Conservation (phyloP, 1,140 invertebrate species). For the Drosophila virilis region DNA sequence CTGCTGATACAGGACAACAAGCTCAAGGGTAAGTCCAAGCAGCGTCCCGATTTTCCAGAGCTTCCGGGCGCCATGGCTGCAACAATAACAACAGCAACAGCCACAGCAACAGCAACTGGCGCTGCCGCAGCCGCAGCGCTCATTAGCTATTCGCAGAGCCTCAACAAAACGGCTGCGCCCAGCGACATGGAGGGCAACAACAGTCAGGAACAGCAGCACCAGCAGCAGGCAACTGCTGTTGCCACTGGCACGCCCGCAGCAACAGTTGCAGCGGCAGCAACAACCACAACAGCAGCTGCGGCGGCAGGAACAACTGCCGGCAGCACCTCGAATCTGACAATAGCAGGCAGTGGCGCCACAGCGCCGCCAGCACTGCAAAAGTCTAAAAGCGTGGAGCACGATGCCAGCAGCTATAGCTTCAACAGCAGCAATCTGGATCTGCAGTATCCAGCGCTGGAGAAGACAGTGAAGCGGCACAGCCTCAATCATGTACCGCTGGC, state of each 20-base stretch:
- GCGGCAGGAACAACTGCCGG: conserved; percentile 29
- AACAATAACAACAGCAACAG: background rate
- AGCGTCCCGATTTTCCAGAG: conserved; percentile 75
- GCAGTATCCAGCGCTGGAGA: conserved; percentile 83
- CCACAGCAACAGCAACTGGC: background rate
- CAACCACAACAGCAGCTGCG: conserved; percentile 22
- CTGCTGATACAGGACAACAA: conserved; percentile 23
- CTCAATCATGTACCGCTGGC: conserved; percentile 64
- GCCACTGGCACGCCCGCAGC: background rate
- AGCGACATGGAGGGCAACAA: background rate
- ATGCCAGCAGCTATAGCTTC: conserved; percentile 67
- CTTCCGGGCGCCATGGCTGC: conserved; percentile 36
- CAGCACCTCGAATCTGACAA: background rate
- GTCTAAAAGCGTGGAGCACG: conserved; percentile 81
- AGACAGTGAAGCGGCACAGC: conserved; percentile 82
- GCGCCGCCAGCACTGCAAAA: conserved; percentile 70
- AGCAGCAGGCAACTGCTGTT: background rate
- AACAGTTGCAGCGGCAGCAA: conserved; percentile 23
- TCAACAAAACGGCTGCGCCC: conserved; percentile 46
- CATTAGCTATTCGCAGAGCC: conserved; percentile 66
- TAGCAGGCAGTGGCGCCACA: conserved; percentile 16
- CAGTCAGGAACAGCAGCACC: background rate
- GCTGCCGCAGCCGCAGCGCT: conserved; percentile 35
- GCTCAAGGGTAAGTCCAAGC: conserved; percentile 51
- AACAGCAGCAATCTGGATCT: conserved; percentile 79